These are phyloP conservation scores for Ibidorhyncha struthersii DNA, from an alignment of 2,113 vertebrate species.

Conservation along the genomic window DNA sequence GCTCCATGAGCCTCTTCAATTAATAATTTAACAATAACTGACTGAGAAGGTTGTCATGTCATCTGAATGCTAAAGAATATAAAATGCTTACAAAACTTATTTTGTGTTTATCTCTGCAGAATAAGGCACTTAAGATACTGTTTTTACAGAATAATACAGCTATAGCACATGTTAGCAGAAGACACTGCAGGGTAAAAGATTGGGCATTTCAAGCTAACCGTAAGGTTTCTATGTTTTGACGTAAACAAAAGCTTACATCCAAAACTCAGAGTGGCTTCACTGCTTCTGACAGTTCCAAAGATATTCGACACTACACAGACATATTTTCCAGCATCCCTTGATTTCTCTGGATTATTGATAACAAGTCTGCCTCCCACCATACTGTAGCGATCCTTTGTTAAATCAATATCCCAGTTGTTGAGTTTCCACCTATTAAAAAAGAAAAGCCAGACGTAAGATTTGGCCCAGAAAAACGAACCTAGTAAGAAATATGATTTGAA, in stretches of 20 bases:
- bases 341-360: conserved; percentile 87
- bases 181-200: background rate
- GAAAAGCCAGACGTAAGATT: conserved; percentile 2
- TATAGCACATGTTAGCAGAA: background rate
- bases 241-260: conserved; percentile 86
- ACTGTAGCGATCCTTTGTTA: conserved; percentile 81
- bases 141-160: background rate
- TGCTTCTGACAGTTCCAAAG: conserved; percentile 89
- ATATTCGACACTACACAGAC: conserved; percentile 87
- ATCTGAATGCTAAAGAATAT: background rate
- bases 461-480: background rate
- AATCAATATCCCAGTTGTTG: conserved; percentile 82
- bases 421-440: conserved; percentile 85
- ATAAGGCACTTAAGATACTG: background rate
- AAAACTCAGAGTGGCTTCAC: conserved; percentile 87
- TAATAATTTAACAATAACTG: background rate
- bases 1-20: background rate
- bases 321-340: conserved; percentile 86
- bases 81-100: background rate
- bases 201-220: background rate
- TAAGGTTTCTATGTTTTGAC: background rate
- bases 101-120: background rate
- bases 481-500: background rate
- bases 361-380: conserved; percentile 90
- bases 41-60: background rate